Percentiles rank a stretch among this genome's conserved stretches.
Conservation (phyloP, 1,140 invertebrate species). For the Bombus soroeensis region DNA sequence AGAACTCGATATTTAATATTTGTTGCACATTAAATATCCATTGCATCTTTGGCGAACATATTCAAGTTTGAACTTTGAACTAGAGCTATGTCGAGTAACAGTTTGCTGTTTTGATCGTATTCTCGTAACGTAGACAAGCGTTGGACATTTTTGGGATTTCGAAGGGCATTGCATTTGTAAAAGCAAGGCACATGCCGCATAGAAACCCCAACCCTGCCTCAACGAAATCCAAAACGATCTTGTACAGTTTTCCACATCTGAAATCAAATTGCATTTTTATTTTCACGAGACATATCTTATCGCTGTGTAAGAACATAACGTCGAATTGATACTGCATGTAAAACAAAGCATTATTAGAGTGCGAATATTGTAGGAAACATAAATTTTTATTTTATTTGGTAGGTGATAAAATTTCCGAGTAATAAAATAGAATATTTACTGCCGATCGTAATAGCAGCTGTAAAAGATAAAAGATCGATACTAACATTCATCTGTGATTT, state of each 20-base stretch:
- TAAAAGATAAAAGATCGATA: not conserved
- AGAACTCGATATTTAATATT: no score
- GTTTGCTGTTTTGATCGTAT: not conserved
- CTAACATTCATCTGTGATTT: no score
- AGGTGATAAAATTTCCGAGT: not conserved
- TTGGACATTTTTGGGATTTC: constrained; percentile 83
- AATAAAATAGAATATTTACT: not conserved
- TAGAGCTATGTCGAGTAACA: no score
- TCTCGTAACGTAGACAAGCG: constrained; percentile 55
- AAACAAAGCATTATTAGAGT: not conserved
- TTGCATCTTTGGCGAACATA: no score
- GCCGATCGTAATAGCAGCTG: not conserved
- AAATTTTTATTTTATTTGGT: not conserved
- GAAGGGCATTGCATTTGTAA: constrained; percentile 81
- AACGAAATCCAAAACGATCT: constrained; percentile 67
- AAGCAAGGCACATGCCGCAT: constrained; percentile 82
- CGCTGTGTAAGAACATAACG: not conserved
- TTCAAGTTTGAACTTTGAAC: no score
- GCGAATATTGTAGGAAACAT: not conserved
- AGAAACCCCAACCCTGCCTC: constrained; percentile 82
- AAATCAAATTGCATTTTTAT: not conserved
- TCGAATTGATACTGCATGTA: not conserved
- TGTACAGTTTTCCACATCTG: no score
- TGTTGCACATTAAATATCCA: no score
- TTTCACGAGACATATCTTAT: not conserved